A percentile compares a stretch with the other conserved stretches of the same genome.
phyloP scores from a whole-genome alignment of 2,113 vertebrate genomes.

The Chionis minor region DNA sequence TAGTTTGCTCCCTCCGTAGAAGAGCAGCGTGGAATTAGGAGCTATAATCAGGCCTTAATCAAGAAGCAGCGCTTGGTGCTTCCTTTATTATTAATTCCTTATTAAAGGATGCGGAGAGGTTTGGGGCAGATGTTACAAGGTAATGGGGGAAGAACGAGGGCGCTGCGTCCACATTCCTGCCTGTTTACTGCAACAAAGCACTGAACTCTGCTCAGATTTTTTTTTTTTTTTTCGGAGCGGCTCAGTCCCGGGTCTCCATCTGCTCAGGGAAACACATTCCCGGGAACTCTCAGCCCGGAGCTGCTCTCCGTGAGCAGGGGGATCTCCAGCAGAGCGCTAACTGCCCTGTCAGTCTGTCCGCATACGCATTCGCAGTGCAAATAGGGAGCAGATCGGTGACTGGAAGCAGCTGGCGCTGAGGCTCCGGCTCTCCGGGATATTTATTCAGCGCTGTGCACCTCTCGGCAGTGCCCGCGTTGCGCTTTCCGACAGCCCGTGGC shows the following conservation, averaged over 20 bases:
- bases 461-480: accelerated
- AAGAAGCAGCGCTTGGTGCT: neutral
- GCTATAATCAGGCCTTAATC: neutral
- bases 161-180: neutral
- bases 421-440: no score
- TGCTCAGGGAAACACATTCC: neutral
- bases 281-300: neutral
- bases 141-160: neutral
- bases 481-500: neutral
- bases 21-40: neutral
- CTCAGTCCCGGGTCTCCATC: neutral
- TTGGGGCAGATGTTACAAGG: neutral
- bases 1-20: accelerated
- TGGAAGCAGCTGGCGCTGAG: neutral
- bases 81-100: neutral
- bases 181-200: neutral
- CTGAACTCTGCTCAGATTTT: neutral
- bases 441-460: accelerated
- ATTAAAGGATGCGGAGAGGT: neutral
- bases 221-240: neutral
- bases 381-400: neutral
- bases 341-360: neutral
- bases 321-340: neutral
- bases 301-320: neutral
- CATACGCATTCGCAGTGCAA: neutral